These are phyloP conservation scores for Ornithorhynchus anatinus DNA, from an alignment of 2,113 vertebrate genomes.

Conservation along the genomic window DNA sequence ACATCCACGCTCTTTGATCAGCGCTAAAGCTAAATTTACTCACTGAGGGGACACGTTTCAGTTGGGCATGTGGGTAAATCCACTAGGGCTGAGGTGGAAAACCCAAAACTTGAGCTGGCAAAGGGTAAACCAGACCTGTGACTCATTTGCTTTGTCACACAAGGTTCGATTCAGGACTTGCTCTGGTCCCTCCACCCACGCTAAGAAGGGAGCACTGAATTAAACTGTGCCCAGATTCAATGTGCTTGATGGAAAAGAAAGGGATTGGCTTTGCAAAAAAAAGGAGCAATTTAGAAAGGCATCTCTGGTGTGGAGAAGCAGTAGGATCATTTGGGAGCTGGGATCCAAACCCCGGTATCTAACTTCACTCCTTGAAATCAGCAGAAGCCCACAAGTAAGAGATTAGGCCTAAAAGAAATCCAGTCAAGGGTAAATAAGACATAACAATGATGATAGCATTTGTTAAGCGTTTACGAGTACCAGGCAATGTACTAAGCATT, in stretches of 20 bases:
- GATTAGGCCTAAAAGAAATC: background rate
- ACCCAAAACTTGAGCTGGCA: background rate
- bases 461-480: too few relatives aligned
- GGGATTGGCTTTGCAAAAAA: background rate
- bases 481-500: too few relatives aligned
- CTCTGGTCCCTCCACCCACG: background rate
- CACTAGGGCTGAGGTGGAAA: background rate
- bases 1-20: background rate
- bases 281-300: background rate
- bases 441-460: too few relatives aligned
- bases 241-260: background rate
- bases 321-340: too few relatives aligned
- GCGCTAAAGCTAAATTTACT: background rate
- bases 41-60: background rate
- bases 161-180: background rate
- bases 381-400: background rate
- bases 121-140: background rate
- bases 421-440: too few relatives aligned
- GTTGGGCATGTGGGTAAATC: background rate
- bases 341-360: background rate
- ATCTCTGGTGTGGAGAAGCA: too few relatives aligned
- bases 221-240: background rate
- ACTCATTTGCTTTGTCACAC: background rate
- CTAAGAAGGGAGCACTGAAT: background rate
- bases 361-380: background rate